A percentile compares a stretch with the other conserved stretches of the same genome.
Conservation (phyloP, 1,140 invertebrate genomes). For the Megathymus violae region DNA sequence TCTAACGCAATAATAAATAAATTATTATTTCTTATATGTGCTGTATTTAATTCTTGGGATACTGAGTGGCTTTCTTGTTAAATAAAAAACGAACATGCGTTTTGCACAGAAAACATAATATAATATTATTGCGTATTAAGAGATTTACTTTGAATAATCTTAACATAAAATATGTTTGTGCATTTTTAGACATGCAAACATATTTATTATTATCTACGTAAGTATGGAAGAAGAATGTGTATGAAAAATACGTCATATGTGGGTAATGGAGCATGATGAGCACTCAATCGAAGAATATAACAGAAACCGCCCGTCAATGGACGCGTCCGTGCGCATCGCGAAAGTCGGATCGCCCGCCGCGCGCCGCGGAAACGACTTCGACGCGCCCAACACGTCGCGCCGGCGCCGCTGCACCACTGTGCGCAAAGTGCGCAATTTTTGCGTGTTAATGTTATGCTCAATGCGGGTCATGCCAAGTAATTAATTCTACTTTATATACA, state of each 20-base stretch:
- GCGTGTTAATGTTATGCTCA: too few species aligned
- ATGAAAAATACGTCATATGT: slow-evolving; percentile 45
- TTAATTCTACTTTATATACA: too few species aligned
- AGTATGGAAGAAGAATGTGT: slow-evolving; percentile 4
- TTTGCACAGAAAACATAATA: neutral
- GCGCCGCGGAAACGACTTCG: slow-evolving; percentile 40
- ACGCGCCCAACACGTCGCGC: slow-evolving; percentile 35
- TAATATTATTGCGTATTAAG: too few species aligned
- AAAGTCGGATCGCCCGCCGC: slow-evolving; percentile 57
- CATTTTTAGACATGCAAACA: too few species aligned
- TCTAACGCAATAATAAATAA: slow-evolving; percentile 16
- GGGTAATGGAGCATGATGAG: slow-evolving; percentile 56
- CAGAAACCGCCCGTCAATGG: slow-evolving; percentile 61
- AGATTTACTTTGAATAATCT: too few species aligned
- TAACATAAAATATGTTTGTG: too few species aligned
- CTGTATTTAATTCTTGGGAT: neutral
- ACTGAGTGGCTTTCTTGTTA: neutral
- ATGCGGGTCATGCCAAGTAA: too few species aligned
- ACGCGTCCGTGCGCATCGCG: slow-evolving; percentile 64
- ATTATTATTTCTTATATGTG: neutral
- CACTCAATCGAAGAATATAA: slow-evolving; percentile 44
- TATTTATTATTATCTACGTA: too few species aligned
- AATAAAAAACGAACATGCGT: neutral
- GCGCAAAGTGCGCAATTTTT: too few species aligned
- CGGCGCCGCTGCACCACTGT: too few species aligned